Evolutionary conservation across 2,888 invertebrate genomes (phyloP), one percentile per base, ranked within the genome.

Genomic region (Listrodromus nycthemerus): DNA sequence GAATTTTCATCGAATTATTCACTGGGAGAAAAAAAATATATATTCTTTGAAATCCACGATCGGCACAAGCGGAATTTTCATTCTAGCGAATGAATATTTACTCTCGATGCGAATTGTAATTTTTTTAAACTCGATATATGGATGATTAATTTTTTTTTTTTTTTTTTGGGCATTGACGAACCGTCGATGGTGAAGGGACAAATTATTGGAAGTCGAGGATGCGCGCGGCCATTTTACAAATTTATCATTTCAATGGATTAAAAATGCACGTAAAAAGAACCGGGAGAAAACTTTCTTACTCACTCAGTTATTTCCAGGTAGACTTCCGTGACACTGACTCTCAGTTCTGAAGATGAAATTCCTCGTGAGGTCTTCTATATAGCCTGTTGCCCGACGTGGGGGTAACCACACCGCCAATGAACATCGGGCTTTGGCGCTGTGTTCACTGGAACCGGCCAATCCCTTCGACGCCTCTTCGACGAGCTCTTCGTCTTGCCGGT

Each of bases 281-380:
- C 71, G 65, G 37, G 69, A 63, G 73, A 81, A 65, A 88, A 89
- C 90, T 90, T 89, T 82, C 75, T 87, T 90, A 90, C 91, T 91
- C 88, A 91, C 90, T 89, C 89, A 80, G 84, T 82, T 88, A 88
- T 87, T 88, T 89, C 86, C 87, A 87, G 89, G 89, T 91, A 86
- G 90, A 89, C 87, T 91, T 90, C 92, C 91, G 89, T 92, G 91
- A 92, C 92, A 92, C 91, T 92, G 92, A 91, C 91, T 92, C 90
- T 92, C 89, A 89, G 92, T 90, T 92, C 92, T 92, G 91, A 93
- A 93, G 93, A 93, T 91, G 92, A 92, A 91, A 93, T 92, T 92
- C 92, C 88, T 87, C 82, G 91, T 89, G 91, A 85, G 89, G 92
- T 92, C 93, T 92, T 92, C 93, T 93, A 92, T 93, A 93, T 93